Percentiles rank a stretch among this genome's conserved stretches.
phyloP scores from a whole-genome alignment of 2,888 invertebrate species.

The Rhopalosiphum nymphaeae region DNA sequence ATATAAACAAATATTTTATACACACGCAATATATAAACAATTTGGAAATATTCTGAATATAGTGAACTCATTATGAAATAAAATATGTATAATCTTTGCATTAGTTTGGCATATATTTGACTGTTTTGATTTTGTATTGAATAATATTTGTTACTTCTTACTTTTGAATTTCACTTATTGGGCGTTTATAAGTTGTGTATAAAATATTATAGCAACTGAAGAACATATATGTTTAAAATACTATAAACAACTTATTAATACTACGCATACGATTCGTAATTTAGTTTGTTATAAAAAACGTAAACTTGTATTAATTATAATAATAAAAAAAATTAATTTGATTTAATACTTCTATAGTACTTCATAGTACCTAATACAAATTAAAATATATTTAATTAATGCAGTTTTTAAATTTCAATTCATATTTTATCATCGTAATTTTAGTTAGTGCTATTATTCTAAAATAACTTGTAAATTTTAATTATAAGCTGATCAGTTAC shows the following conservation, averaged over 20 bases:
- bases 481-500: background rate
- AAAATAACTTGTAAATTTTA: background rate
- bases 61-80: background rate
- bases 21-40: background rate
- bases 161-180: slow-evolving; percentile 3
- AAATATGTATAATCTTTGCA: background rate
- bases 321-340: too few species aligned
- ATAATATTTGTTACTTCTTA: background rate
- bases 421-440: background rate
- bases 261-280: background rate
- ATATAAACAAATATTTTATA: background rate
- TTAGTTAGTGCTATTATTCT: background rate
- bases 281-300: background rate
- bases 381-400: background rate
- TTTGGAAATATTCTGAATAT: background rate
- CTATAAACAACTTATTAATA: slow-evolving; percentile 33
- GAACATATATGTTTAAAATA: background rate
- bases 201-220: background rate
- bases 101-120: background rate
- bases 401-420: background rate
- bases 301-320: too few species aligned
- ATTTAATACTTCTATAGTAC: too few species aligned
- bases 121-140: background rate
- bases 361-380: too few species aligned
- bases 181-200: background rate